phyloP scores from a whole-genome alignment of 2,113 vertebrate genomes.

The Grallaria varia region DNA sequence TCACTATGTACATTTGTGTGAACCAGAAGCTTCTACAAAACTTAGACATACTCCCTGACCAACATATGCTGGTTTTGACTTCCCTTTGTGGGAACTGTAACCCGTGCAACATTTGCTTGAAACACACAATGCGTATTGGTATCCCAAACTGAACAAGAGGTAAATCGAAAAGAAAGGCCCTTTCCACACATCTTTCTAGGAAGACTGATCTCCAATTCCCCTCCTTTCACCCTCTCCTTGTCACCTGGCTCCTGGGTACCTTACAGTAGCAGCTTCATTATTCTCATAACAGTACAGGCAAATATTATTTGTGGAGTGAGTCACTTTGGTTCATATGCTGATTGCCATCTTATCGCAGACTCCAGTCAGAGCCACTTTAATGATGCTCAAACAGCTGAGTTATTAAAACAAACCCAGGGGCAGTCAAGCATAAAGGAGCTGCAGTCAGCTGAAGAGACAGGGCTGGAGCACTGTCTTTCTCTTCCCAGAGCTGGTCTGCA shows the following conservation, averaged over 20 bases:
- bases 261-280: neutral
- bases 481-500: rapidly evolving
- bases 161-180: neutral
- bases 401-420: slow-evolving; percentile 15
- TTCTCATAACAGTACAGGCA: neutral
- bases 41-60: neutral
- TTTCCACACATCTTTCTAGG: neutral
- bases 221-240: neutral
- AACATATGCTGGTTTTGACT: neutral
- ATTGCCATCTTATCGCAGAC: neutral
- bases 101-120: neutral
- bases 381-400: neutral
- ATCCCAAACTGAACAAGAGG: neutral
- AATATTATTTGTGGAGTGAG: neutral
- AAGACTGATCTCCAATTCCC: neutral
- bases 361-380: slow-evolving; percentile 5
- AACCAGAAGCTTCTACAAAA: neutral
- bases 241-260: neutral
- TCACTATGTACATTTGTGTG: neutral
- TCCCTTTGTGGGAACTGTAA: neutral
- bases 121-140: rapidly evolving
- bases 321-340: neutral
- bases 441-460: neutral
- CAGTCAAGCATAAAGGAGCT: neutral
- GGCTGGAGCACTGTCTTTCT: neutral